These are phyloP conservation scores for Phylloscopus collybita DNA, from an alignment of 2,797 vertebrate genomes.

Conservation along the genomic window DNA sequence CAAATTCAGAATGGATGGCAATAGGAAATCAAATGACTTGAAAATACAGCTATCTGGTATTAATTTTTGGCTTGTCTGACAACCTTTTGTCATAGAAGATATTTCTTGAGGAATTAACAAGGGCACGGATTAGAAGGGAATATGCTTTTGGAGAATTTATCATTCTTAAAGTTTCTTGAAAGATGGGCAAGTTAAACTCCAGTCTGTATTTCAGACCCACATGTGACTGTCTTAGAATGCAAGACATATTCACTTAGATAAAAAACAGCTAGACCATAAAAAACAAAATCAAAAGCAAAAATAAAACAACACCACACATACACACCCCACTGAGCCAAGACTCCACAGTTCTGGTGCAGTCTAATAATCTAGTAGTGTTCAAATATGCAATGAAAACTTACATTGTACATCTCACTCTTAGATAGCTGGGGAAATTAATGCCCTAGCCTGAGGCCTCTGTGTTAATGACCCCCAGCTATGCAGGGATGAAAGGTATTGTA, in stretches of 20 bases:
- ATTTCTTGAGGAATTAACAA: neutral
- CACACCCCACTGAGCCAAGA: neutral
- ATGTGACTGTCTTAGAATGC: neutral
- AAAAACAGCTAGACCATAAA: neutral
- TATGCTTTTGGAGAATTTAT: neutral
- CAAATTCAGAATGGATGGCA: neutral
- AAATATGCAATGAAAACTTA: conserved; percentile 2
- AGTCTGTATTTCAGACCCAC: neutral
- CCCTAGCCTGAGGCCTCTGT: neutral
- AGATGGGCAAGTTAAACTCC: neutral
- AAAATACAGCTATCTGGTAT: neutral
- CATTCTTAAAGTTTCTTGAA: neutral
- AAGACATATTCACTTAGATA: neutral
- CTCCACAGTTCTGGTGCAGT: neutral
- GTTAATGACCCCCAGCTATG: conserved; percentile 36
- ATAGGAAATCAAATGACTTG: neutral
- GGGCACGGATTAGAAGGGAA: neutral
- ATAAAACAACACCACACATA: neutral
- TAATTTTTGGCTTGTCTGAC: neutral
- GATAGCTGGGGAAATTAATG: conserved; percentile 30
- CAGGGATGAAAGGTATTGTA: conserved; percentile 6
- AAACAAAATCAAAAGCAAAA: neutral
- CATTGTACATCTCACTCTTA: neutral
- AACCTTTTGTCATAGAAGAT: neutral
- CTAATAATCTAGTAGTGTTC: neutral